phyloP scores from a whole-genome alignment of 2,113 vertebrate genomes.

The Podiceps cristatus region DNA sequence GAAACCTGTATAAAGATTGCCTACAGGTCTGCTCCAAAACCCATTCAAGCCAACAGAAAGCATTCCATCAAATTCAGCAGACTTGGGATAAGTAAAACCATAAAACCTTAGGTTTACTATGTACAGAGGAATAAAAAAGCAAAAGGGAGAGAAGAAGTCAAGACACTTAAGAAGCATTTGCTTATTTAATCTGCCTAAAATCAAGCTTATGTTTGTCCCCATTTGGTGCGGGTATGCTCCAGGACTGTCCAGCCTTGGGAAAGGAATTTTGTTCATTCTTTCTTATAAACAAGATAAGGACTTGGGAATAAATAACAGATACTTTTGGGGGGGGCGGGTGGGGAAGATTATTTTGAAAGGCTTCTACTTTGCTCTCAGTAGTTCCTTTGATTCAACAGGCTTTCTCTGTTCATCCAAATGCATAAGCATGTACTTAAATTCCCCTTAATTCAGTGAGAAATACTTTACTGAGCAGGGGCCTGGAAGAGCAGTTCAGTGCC shows the following conservation, averaged over 20 bases:
- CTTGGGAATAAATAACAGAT: constrained; percentile 49
- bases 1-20: background rate
- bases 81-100: background rate
- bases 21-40: background rate
- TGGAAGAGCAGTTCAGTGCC: background rate
- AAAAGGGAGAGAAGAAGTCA: background rate
- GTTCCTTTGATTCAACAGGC: background rate
- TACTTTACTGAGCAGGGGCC: background rate
- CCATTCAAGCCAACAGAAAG: background rate
- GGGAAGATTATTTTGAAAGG: background rate
- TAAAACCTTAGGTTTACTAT: background rate
- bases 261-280: constrained; percentile 60
- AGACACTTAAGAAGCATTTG: background rate
- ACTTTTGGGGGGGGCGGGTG: background rate
- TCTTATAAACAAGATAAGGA: constrained; percentile 68
- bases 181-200: constrained; percentile 34
- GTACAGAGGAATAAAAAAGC: background rate
- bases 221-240: constrained; percentile 14
- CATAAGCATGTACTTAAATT: constrained; percentile 23
- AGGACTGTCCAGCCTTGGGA: constrained; percentile 40
- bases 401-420: background rate
- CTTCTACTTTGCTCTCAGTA: background rate
- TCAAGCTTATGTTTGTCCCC: constrained; percentile 30
- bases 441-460: constrained; percentile 13
- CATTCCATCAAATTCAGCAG: background rate